Evolutionary conservation across 2,797 vertebrate genomes (phyloP).

Genomic region (Microctenopoma lineatum): DNA sequence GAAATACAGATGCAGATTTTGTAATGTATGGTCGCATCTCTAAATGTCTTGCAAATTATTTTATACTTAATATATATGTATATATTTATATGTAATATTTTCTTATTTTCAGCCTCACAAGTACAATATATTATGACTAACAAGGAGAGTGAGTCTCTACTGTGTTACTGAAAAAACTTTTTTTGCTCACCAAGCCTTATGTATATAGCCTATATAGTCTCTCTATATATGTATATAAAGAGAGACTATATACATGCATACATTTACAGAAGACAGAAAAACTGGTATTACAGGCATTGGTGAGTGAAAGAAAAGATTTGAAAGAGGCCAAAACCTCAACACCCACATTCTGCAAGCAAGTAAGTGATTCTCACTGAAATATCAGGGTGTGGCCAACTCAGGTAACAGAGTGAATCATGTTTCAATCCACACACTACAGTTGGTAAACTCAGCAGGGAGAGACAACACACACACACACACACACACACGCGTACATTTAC

Average conservation of each 20-base stretch:
- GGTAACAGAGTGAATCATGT: constrained; percentile 63
- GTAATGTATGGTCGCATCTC: not conserved
- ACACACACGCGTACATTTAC: constrained; percentile 11
- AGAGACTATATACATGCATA: constrained; percentile 5
- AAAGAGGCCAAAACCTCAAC: constrained; percentile 20
- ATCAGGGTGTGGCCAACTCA: constrained; percentile 65
- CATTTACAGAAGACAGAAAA: constrained; percentile 32
- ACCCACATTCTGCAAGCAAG: constrained; percentile 4
- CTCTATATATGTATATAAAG: not conserved
- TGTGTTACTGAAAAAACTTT: no score
- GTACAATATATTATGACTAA: not conserved
- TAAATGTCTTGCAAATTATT: not conserved
- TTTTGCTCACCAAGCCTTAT: not conserved
- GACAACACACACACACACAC: not conserved
- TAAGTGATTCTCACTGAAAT: constrained; percentile 24
- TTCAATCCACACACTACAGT: constrained; percentile 44
- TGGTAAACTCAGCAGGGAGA: constrained; percentile 6
- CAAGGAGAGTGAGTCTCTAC: not conserved
- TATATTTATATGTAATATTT: not conserved
- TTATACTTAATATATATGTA: not conserved
- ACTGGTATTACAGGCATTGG: constrained; percentile 43
- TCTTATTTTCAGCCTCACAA: not conserved
- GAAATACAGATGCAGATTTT: no score
- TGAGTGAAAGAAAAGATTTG: constrained; percentile 21
- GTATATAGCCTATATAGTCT: not conserved